A percentile compares a stretch with the other conserved stretches of the same genome.
These are phyloP conservation scores for Anoplophora glabripennis DNA, from an alignment of 1,140 invertebrate genomes.

Conservation along the genomic window DNA sequence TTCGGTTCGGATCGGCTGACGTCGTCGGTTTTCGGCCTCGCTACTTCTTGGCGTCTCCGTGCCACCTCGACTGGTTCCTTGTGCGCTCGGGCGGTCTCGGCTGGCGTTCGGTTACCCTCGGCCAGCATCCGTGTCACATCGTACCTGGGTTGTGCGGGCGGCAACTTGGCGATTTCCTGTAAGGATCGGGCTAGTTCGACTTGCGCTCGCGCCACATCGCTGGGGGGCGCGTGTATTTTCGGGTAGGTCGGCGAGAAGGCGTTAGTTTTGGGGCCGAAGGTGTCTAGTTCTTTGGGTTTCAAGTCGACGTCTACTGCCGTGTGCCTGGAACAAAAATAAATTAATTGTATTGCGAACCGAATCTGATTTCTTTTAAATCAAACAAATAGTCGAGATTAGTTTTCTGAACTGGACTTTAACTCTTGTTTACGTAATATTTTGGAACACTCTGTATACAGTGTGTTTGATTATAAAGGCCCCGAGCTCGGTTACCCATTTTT, in stretches of 20 bases:
- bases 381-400: too few species aligned
- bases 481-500: too few species aligned
- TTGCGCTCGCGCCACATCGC: slow-evolving; percentile 17
- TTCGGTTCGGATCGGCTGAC: slow-evolving; percentile 18
- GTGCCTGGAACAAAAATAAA: slow-evolving; percentile 37
- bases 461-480: too few species aligned
- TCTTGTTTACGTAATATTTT: too few species aligned
- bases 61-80: not conserved
- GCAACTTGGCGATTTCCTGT: not conserved
- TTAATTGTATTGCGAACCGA: too few species aligned
- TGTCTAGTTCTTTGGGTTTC: slow-evolving; percentile 36
- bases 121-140: slow-evolving; percentile 19
- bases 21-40: not conserved
- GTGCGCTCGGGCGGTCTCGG: slow-evolving; percentile 2
- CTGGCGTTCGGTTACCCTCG: slow-evolving; percentile 10
- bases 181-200: slow-evolving; percentile 6
- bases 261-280: slow-evolving; percentile 3
- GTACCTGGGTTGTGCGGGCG: slow-evolving; percentile 3
- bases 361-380: too few species aligned
- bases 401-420: too few species aligned
- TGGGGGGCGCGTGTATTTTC: slow-evolving; percentile 18
- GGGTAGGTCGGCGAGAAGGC: slow-evolving; percentile 9
- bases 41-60: not conserved
- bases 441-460: too few species aligned
- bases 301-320: slow-evolving; percentile 44